Conservation (phyloP, 1,140 invertebrate genomes). For the Pogonomyrmex californicus region DNA sequence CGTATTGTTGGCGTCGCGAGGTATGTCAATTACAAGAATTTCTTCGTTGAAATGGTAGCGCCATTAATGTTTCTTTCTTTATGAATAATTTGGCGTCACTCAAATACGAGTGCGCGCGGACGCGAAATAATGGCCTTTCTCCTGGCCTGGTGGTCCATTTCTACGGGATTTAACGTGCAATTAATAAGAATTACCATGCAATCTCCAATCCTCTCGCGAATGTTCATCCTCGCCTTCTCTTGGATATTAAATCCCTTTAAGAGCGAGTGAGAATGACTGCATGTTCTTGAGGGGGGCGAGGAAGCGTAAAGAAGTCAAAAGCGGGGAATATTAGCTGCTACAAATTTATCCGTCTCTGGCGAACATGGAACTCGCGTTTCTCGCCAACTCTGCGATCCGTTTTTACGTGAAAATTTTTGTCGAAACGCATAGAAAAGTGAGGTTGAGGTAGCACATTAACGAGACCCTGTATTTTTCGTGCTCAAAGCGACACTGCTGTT, state of each 20-base stretch:
- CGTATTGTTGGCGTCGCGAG: neutral
- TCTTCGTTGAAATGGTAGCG: constrained; percentile 14
- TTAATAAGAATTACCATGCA: constrained; percentile 62
- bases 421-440: neutral
- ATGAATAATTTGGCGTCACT: constrained; percentile 49
- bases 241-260: constrained; percentile 44
- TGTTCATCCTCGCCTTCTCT: constrained; percentile 19
- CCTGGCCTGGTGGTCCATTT: constrained; percentile 34
- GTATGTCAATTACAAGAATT: constrained; percentile 40
- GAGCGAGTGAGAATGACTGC: neutral
- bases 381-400: neutral
- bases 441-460: constrained; percentile 15
- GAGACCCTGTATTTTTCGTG: neutral
- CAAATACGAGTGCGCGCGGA: constrained; percentile 25
- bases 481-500: neutral
- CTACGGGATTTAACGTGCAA: constrained; percentile 57
- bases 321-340: constrained; percentile 23
- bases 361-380: neutral
- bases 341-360: constrained; percentile 15
- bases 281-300: constrained; percentile 5
- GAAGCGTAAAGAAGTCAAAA: constrained; percentile 24
- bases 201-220: constrained; percentile 28
- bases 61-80: constrained; percentile 44
- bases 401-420: constrained; percentile 32
- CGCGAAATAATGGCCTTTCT: constrained; percentile 31